phyloP scores from a whole-genome alignment of 2,888 invertebrate species.

The Onchidella celtica region DNA sequence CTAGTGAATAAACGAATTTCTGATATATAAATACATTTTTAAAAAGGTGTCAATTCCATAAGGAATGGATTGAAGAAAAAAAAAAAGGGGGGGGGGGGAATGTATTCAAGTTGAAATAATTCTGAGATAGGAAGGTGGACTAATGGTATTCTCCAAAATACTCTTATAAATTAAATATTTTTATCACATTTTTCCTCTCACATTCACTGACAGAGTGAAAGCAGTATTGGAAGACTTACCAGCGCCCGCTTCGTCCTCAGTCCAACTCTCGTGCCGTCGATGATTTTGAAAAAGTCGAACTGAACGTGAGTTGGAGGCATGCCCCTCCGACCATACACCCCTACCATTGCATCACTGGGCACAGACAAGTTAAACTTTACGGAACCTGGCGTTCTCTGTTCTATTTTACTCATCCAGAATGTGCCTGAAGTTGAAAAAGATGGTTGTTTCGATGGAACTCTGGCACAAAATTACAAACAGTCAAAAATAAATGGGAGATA shows the following conservation, averaged over 20 bases:
- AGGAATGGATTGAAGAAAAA: no score
- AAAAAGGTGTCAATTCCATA: no score
- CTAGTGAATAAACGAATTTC: no score
- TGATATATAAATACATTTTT: no score
- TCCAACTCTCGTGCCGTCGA: slow-evolving; percentile 82
- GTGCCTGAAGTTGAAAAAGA: slow-evolving; percentile 96
- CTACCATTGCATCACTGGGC: slow-evolving; percentile 83
- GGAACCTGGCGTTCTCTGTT: slow-evolving; percentile 95
- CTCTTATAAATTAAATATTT: no score
- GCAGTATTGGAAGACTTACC: no score
- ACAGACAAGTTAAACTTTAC: slow-evolving; percentile 94
- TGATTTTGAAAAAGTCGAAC: slow-evolving; percentile 96
- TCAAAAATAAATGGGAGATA: not conserved
- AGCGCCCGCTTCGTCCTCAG: slow-evolving; percentile 52
- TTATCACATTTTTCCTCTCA: no score
- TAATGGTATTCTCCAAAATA: no score
- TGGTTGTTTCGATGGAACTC: slow-evolving; percentile 89
- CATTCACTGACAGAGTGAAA: no score
- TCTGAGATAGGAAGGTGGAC: no score
- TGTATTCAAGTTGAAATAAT: no score
- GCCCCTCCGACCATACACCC: slow-evolving; percentile 95
- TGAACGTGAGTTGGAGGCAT: slow-evolving; percentile 97
- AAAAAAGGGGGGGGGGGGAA: no score
- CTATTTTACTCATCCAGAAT: slow-evolving; percentile 98
- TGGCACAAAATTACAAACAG: slow-evolving; percentile 11